phyloP scores from a whole-genome alignment of 2,797 vertebrate genomes.

The Phylloscopus collybita region DNA sequence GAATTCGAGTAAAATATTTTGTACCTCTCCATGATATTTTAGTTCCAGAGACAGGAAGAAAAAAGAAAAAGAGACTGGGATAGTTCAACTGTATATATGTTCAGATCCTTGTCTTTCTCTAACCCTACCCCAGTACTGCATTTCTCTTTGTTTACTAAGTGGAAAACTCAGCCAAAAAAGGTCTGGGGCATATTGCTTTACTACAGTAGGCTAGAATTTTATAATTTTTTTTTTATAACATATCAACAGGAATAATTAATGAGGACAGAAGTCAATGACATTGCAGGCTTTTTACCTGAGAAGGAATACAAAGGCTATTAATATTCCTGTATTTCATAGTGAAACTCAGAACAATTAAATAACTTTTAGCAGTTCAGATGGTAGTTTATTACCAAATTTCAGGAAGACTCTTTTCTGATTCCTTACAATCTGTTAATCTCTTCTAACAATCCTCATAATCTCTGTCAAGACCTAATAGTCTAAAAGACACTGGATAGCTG shows the following conservation, averaged over 20 bases:
- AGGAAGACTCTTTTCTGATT: not conserved
- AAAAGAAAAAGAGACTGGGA: not conserved
- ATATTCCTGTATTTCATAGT: not conserved
- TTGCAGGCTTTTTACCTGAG: not conserved
- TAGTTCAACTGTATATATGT: not conserved
- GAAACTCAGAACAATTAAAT: not conserved
- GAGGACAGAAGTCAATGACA: not conserved
- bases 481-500: not conserved
- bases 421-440: not conserved
- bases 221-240: not conserved
- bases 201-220: not conserved
- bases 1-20: slow-evolving; percentile 13
- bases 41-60: not conserved
- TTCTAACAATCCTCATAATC: not conserved
- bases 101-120: not conserved
- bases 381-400: not conserved
- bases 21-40: not conserved
- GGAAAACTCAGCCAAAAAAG: not conserved
- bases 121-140: not conserved
- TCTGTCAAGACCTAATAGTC: not conserved
- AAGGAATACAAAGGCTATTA: not conserved
- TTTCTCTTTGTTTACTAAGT: not conserved
- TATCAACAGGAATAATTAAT: not conserved
- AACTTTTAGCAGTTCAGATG: not conserved
- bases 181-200: not conserved